Percentiles rank a stretch among this genome's conserved stretches.
These are phyloP conservation scores for Passer montanus DNA, from an alignment of 2,113 vertebrate genomes.

Conservation along the genomic window DNA sequence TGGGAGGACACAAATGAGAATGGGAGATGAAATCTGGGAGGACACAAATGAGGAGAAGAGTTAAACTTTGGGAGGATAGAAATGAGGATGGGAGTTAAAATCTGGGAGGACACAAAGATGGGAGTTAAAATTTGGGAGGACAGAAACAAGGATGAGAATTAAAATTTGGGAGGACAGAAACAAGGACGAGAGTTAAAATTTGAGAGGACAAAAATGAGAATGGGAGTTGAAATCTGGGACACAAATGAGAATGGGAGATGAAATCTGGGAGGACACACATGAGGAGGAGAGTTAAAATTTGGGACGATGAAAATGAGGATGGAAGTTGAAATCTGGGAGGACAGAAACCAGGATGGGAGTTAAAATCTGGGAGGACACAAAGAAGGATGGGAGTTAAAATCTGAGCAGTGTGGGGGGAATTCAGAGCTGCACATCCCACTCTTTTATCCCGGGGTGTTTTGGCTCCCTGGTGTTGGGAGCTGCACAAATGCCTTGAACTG, in stretches of 20 bases:
- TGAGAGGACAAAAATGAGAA: accelerated
- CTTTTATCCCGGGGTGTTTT: accelerated
- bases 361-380: background rate
- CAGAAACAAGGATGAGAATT: background rate
- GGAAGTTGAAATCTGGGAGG: background rate
- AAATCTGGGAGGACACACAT: background rate
- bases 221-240: background rate
- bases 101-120: background rate
- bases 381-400: background rate
- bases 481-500: background rate
- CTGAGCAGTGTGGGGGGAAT: background rate
- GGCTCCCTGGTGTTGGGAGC: background rate
- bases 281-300: background rate
- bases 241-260: accelerated
- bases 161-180: background rate
- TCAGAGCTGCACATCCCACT: background rate
- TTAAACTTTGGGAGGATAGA: background rate
- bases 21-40: background rate
- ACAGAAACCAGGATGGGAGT: background rate
- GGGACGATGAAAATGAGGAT: background rate
- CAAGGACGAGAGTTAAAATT: accelerated
- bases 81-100: background rate
- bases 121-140: background rate
- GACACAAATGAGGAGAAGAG: background rate
- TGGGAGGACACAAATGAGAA: background rate